Conservation (phyloP, 92 coral and sea anemone genomes). For the Epizoanthus scotinus region DNA sequence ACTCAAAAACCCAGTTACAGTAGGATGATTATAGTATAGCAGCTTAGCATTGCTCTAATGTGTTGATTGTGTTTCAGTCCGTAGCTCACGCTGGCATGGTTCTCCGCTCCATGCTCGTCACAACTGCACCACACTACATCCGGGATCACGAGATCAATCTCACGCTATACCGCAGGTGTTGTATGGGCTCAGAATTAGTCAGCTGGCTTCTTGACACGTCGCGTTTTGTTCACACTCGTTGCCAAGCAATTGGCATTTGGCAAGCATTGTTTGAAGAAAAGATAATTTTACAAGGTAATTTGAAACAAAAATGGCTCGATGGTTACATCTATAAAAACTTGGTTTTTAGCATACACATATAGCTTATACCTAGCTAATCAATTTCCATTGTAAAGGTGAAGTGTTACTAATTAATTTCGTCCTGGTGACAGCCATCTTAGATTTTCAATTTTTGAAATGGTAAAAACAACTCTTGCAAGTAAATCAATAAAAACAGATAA, state of each 20-base stretch:
- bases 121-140: constrained; percentile 61
- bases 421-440: too few relatives aligned
- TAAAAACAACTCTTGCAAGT: too few relatives aligned
- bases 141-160: constrained; percentile 58
- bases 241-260: constrained; percentile 69
- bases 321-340: too few relatives aligned
- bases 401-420: too few relatives aligned
- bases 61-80: constrained; percentile 31
- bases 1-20: too few relatives aligned
- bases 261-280: constrained; percentile 84
- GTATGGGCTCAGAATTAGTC: constrained; percentile 75
- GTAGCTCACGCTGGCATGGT: constrained; percentile 62
- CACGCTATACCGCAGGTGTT: constrained; percentile 49
- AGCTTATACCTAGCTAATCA: too few relatives aligned
- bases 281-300: constrained; percentile 61
- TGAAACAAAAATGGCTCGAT: too few relatives aligned
- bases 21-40: too few relatives aligned
- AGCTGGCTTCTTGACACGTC: constrained; percentile 68
- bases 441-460: too few relatives aligned
- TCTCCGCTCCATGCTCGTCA: constrained; percentile 46
- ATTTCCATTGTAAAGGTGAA: too few relatives aligned
- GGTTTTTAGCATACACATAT: too few relatives aligned
- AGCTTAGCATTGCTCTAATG: background rate
- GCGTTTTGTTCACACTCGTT: constrained; percentile 76
- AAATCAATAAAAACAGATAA: too few relatives aligned